These are phyloP conservation scores for Syngnathus typhle DNA, from an alignment of 2,113 vertebrate genomes.

Conservation along the genomic window DNA sequence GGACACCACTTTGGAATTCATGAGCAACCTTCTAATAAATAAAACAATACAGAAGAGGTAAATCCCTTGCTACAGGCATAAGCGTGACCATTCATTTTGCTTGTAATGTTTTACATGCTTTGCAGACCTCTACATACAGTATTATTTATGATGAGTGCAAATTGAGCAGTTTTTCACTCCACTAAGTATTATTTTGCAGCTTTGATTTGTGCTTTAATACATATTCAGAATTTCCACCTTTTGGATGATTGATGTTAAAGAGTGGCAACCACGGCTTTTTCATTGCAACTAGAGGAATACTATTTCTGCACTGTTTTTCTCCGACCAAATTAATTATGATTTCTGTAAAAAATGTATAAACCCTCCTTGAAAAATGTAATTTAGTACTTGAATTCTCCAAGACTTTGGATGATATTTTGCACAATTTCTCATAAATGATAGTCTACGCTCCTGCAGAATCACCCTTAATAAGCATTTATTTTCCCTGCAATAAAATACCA, in stretches of 20 bases:
- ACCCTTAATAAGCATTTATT: too few relatives aligned
- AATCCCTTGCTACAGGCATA: slow-evolving; percentile 14
- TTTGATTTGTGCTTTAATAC: not conserved
- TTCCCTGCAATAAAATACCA: too few relatives aligned
- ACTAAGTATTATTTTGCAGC: not conserved
- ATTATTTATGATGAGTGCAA: not conserved
- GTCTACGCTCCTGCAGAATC: too few relatives aligned
- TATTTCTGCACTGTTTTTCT: not conserved
- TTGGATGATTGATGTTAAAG: not conserved
- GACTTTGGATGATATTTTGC: too few relatives aligned
- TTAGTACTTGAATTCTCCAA: too few relatives aligned
- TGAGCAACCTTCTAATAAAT: slow-evolving; percentile 7
- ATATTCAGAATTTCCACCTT: not conserved
- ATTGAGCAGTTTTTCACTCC: not conserved
- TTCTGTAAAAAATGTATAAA: too few relatives aligned
- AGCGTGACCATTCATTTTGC: slow-evolving; percentile 19
- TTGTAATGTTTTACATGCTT: slow-evolving; percentile 11
- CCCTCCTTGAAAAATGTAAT: too few relatives aligned
- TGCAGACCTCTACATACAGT: not conserved
- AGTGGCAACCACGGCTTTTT: not conserved
- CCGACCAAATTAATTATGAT: too few relatives aligned
- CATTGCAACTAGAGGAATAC: not conserved
- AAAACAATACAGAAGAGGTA: slow-evolving; percentile 29
- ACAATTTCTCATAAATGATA: too few relatives aligned
- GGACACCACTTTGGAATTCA: not conserved